Percentiles rank a stretch among this genome's conserved stretches.
Evolutionary conservation across 2,888 invertebrate genomes (phyloP).

Genomic region (Tenthredo notha): DNA sequence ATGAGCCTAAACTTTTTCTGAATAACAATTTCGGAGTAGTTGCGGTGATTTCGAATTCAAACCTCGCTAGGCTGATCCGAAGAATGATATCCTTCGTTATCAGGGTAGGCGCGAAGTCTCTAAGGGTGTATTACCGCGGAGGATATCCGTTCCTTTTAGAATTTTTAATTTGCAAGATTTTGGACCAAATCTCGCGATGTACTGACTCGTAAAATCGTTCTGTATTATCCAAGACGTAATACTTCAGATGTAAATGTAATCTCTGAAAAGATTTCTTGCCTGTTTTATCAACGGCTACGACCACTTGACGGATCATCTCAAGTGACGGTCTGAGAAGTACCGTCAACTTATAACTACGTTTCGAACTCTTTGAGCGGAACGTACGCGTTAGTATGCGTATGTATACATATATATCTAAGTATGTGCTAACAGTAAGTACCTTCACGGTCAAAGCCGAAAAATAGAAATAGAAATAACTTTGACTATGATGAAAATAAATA

Average conservation of each 20-base stretch:
- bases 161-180: background rate
- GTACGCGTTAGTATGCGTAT: background rate
- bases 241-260: background rate
- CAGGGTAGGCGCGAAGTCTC: conserved; percentile 3
- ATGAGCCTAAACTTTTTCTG: background rate
- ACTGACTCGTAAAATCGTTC: background rate
- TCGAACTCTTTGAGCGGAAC: conserved; percentile 18
- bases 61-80: background rate
- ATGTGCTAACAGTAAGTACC: background rate
- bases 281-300: background rate
- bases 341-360: background rate
- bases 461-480: background rate
- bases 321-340: background rate
- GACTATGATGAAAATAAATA: background rate
- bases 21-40: background rate
- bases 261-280: background rate
- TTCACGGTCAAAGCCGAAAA: background rate
- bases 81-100: background rate
- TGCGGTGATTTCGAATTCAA: background rate
- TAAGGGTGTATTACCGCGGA: background rate
- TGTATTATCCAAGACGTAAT: background rate
- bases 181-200: background rate
- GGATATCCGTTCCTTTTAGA: background rate
- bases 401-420: background rate
- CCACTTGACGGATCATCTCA: conserved; percentile 44